Evolutionary conservation across 2,888 invertebrate species (phyloP).

Genomic region (Prionchulus punctatus): DNA sequence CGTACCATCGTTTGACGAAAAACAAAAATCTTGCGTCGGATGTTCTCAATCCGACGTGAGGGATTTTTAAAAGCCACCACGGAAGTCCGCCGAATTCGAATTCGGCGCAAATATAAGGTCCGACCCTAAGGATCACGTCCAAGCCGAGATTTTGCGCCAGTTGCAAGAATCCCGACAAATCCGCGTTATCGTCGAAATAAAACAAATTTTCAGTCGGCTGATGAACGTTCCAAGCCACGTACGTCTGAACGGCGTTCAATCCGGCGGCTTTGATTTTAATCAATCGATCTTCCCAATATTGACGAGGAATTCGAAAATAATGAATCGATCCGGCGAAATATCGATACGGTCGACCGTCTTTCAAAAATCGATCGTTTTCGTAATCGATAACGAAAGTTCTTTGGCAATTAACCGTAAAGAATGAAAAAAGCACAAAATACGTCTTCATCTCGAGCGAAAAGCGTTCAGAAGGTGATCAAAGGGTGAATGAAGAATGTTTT

Average conservation of each 20-base stretch:
- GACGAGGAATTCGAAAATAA: constrained; percentile 60
- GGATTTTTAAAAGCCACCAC: constrained; percentile 48
- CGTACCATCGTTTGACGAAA: constrained; percentile 31
- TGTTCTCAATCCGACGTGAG: constrained; percentile 34
- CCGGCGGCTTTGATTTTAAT: constrained; percentile 61
- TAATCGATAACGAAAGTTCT: constrained; percentile 34
- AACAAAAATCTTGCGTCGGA: constrained; percentile 38
- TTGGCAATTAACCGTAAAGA: no score
- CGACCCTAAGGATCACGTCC: constrained; percentile 12
- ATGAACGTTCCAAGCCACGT: constrained; percentile 9
- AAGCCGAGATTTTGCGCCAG: constrained; percentile 10
- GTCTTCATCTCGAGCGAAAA: no score
- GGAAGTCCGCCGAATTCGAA: constrained; percentile 50
- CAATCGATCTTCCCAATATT: constrained; percentile 59
- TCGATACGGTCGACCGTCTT: constrained; percentile 52
- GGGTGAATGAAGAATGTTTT: no score
- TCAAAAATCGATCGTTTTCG: constrained; percentile 46
- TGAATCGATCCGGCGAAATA: constrained; percentile 57
- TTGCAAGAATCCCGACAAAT: constrained; percentile 9
- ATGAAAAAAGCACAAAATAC: no score
- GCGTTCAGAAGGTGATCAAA: no score
- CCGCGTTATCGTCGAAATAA: constrained; percentile 4
- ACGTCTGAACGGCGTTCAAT: constrained; percentile 18
- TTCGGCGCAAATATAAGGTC: constrained; percentile 14
- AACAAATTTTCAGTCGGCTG: background rate